phyloP scores from a whole-genome alignment of 2,113 vertebrate genomes.

The Merops nubicus region DNA sequence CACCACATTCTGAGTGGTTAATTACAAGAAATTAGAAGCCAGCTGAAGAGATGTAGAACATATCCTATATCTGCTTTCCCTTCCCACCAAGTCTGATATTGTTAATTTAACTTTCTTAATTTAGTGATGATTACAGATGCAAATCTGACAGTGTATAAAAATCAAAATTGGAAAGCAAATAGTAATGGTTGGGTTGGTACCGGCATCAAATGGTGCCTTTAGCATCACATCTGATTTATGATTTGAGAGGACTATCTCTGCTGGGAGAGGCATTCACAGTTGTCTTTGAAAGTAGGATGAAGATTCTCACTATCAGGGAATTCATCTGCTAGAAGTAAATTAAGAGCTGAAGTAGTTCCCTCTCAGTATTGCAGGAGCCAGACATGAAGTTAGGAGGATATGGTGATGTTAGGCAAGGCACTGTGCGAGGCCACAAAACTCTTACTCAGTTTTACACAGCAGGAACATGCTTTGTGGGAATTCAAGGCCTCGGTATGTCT shows the following conservation, averaged over 20 bases:
- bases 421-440: not conserved
- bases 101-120: slow-evolving; percentile 19
- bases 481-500: not conserved
- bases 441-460: not conserved
- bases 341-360: not conserved
- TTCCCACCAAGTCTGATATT: not conserved
- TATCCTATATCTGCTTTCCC: not conserved
- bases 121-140: not conserved
- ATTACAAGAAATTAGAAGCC: not conserved
- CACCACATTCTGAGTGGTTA: not conserved
- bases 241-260: not conserved
- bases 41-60: not conserved
- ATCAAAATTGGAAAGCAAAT: slow-evolving; percentile 7
- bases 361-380: not conserved
- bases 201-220: not conserved
- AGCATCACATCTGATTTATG: not conserved
- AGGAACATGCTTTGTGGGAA: not conserved
- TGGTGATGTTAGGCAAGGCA: not conserved
- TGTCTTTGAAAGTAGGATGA: not conserved
- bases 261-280: not conserved
- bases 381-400: not conserved
- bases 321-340: slow-evolving; percentile 9
- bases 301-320: not conserved
- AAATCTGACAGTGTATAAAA: slow-evolving; percentile 11
- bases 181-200: not conserved